Evolutionary conservation across 2,797 vertebrate genomes (phyloP).

Genomic region (Peromyscus eremicus): DNA sequence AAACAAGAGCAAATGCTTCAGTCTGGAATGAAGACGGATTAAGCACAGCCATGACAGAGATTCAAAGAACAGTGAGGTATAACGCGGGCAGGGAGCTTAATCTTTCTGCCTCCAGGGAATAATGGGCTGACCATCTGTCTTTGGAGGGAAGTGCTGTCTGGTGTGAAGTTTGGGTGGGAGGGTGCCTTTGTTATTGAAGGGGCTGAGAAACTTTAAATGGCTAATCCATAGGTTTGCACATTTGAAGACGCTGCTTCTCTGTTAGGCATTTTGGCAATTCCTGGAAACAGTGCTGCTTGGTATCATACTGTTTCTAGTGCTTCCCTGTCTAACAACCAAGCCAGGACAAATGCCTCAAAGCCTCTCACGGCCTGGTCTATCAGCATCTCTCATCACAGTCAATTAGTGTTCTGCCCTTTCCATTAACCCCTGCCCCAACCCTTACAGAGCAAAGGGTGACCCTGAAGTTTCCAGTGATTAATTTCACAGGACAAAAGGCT

Average conservation of each 20-base stretch:
- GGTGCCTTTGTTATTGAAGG: constrained; percentile 27
- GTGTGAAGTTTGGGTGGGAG: constrained; percentile 34
- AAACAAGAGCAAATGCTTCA: background rate
- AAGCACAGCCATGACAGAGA: background rate
- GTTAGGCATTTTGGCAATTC: background rate
- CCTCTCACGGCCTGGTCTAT: background rate
- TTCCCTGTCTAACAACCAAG: background rate
- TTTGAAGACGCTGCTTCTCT: background rate
- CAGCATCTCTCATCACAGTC: background rate
- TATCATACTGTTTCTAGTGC: background rate
- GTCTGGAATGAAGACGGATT: background rate
- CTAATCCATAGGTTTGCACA: background rate
- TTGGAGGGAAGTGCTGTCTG: background rate
- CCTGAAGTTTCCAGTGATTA: background rate
- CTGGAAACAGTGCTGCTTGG: background rate
- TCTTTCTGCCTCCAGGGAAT: constrained; percentile 11
- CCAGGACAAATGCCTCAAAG: background rate
- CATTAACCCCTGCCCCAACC: background rate
- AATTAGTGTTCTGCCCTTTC: background rate
- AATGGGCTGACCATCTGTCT: constrained; percentile 33
- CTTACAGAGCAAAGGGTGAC: background rate
- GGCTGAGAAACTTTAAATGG: constrained; percentile 21
- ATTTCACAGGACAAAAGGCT: constrained; percentile 37
- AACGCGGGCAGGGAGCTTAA: background rate
- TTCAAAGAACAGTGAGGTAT: background rate